Evolutionary conservation across 2,888 invertebrate species (phyloP), one percentile per base, ranked within the genome.

Genomic region (Erannis defoliaria): DNA sequence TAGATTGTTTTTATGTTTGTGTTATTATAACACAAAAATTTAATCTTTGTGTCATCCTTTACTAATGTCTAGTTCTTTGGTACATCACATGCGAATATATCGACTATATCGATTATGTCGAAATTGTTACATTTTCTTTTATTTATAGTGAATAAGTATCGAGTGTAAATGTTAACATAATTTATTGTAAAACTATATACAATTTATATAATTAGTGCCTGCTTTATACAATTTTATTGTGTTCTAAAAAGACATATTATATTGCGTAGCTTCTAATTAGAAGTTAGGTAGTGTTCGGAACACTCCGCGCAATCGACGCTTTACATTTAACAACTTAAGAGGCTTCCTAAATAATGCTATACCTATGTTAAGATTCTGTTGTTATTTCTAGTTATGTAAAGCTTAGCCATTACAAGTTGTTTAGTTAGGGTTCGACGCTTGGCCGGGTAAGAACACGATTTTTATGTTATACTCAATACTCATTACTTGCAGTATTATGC

Each of bases 351-450:
- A 84, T 78, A 86, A 87, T 85, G 86, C 85, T 88, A 89, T 86
- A 85, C 46, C 48, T 81, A 87, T 90, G 91, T 88, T 90, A 84
- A 87, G 85, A 80, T 91, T 93, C 86, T 88, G 92, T 93, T 93
- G 91, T 93, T 93, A 91, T 92, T 88, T 84, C 82, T 92, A 90
- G 88, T 87, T 89, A 89, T 86, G 87, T 90, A 61, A 90, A 83
- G 90, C 92, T 89, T 92, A 92, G 92, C 87, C 86, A 86, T 85
- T 90, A 88, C 81, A 83, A 86, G 26, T 90, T 88, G 89, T 84
- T 89, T 90, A 85, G 78, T 85, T 84, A 73, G 62, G 46, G 46
- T 14, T 2, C n/a, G n/a, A 33, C 40, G n/a, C 23, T 37, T 19
- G 29, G 12, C 18, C 48, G 56, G 16, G 23, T 12, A 18, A 38